Evolutionary conservation across 2,113 vertebrate species (phyloP).

Genomic region (Monopterus albus): DNA sequence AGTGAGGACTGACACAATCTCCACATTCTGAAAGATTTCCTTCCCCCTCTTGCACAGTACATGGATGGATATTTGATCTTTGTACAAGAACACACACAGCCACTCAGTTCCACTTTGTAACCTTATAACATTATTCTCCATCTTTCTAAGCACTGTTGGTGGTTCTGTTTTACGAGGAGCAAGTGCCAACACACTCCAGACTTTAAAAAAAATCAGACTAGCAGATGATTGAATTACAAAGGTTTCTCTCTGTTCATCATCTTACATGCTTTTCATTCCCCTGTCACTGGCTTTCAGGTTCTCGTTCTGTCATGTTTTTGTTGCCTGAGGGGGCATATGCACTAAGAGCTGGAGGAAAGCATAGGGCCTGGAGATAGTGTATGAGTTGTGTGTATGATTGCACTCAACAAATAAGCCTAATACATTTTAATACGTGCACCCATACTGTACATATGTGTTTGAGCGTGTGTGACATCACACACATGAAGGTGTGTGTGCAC

Average conservation of each 20-base stretch:
- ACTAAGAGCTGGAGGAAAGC: not conserved
- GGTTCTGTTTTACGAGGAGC: conserved; percentile 1
- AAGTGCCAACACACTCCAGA: conserved; percentile 29
- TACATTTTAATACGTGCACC: no score
- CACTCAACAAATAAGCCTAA: no score
- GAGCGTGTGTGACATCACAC: no score
- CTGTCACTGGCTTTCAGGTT: not conserved
- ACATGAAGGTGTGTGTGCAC: not conserved
- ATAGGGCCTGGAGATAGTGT: not conserved
- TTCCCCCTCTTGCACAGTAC: no score
- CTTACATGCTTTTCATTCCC: not conserved
- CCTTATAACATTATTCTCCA: not conserved
- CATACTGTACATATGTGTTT: no score
- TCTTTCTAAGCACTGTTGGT: conserved; percentile 4
- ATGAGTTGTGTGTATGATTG: no score
- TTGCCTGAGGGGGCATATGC: not conserved
- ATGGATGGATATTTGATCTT: no score
- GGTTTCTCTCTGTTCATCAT: not conserved
- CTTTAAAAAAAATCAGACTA: not conserved
- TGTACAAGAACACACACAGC: not conserved
- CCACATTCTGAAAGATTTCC: no score
- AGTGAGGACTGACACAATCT: no score
- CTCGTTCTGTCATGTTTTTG: conserved; percentile 39
- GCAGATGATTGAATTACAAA: conserved; percentile 35
- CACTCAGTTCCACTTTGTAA: not conserved